Evolutionary conservation across 2,888 invertebrate genomes (phyloP).

Genomic region (Cordylochernes scorpioides): DNA sequence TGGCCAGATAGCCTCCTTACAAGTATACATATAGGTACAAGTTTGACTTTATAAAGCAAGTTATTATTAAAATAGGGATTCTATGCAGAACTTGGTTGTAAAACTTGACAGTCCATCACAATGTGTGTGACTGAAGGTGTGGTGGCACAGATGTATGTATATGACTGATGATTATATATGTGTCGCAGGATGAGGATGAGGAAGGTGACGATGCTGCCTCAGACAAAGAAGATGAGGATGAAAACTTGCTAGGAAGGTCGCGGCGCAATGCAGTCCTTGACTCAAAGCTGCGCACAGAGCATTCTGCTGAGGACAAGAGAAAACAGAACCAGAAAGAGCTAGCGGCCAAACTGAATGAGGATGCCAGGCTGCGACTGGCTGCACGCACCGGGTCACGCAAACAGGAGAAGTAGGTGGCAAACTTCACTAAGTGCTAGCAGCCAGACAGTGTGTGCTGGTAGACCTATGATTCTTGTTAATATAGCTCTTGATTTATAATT

Average conservation of each 20-base stretch:
- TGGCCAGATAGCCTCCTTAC: too few species aligned
- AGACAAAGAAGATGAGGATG: conserved; percentile 19
- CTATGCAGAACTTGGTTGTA: too few species aligned
- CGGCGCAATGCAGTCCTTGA: conserved; percentile 68
- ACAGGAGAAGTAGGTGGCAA: conserved; percentile 30
- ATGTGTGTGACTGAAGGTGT: too few species aligned
- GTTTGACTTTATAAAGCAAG: too few species aligned
- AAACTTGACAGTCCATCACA: too few species aligned
- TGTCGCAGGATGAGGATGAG: conserved; percentile 25
- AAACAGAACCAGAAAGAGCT: conserved; percentile 87
- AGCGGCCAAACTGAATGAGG: conserved; percentile 62
- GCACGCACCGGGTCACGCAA: conserved; percentile 36
- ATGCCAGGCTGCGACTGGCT: conserved; percentile 68
- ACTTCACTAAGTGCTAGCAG: too few species aligned
- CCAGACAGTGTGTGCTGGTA: too few species aligned
- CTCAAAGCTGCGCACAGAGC: conserved; percentile 63
- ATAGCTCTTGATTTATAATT: too few species aligned
- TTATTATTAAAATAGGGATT: too few species aligned
- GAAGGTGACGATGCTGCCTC: conserved; percentile 27
- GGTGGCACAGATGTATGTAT: neutral
- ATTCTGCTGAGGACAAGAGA: conserved; percentile 85
- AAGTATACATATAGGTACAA: too few species aligned
- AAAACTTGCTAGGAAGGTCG: conserved; percentile 42
- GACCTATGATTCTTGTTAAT: too few species aligned
- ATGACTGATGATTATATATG: conserved; percentile 2